phyloP scores from a whole-genome alignment of 2,797 vertebrate genomes.

The Notolabrus celidotus region DNA sequence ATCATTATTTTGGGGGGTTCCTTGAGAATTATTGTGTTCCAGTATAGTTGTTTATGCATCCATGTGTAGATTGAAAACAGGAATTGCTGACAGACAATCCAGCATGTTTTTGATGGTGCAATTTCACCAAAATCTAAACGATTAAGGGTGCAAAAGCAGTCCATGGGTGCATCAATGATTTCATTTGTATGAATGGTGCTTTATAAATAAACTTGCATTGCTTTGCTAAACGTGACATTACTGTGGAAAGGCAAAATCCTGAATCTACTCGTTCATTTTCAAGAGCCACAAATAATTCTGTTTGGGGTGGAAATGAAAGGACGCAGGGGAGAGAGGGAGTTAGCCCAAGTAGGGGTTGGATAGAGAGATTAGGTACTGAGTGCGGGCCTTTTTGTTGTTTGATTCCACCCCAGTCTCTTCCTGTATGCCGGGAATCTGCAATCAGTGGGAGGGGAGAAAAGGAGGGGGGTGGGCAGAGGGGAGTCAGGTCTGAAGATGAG shows the following conservation, averaged over 20 bases:
- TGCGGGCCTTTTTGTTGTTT: conserved; percentile 32
- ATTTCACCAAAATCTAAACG: neutral
- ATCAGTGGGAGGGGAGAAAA: conserved; percentile 4
- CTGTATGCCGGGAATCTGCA: conserved; percentile 35
- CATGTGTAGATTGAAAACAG: too few relatives aligned
- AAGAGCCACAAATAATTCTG: conserved; percentile 35
- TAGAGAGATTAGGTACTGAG: conserved; percentile 26
- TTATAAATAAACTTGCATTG: too few relatives aligned
- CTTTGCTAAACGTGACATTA: too few relatives aligned
- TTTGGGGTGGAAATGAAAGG: neutral
- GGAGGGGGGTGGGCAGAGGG: neutral
- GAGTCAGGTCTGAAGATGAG: conserved; percentile 31
- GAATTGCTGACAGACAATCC: neutral
- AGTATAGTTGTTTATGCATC: too few relatives aligned
- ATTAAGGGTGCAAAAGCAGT: neutral
- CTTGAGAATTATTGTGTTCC: too few relatives aligned
- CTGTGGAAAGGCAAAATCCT: too few relatives aligned
- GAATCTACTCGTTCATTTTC: conserved; percentile 33
- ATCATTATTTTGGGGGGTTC: too few relatives aligned
- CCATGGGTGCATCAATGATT: neutral
- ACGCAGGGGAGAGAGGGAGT: neutral
- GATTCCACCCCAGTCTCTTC: conserved; percentile 38
- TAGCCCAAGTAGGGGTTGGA: conserved; percentile 3
- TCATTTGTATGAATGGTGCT: neutral
- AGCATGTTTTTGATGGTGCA: neutral